phyloP scores from a whole-genome alignment of 2,888 invertebrate species.

The Cantharis rufa region DNA sequence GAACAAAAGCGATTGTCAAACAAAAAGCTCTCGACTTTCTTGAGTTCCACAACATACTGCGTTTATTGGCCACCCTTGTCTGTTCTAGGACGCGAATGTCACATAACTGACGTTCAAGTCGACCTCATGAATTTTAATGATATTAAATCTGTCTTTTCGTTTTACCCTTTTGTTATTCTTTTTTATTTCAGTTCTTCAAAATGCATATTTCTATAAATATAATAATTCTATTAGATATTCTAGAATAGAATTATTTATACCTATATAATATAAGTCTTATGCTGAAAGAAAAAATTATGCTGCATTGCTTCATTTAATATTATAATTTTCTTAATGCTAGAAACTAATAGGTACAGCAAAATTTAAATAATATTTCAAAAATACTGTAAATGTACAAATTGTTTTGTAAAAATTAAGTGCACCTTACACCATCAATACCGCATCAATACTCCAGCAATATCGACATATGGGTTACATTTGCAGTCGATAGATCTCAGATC shows the following conservation, averaged over 20 bases:
- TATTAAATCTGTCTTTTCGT: conserved; percentile 44
- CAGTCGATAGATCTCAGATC: too few species aligned
- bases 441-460: too few species aligned
- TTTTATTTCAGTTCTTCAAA: conserved; percentile 17
- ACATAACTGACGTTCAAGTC: conserved; percentile 44
- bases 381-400: too few species aligned
- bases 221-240: not conserved
- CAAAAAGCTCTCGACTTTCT: conserved; percentile 31
- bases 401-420: too few species aligned
- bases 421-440: too few species aligned
- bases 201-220: conserved; percentile 2
- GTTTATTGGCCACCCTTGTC: conserved; percentile 46
- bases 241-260: not conserved
- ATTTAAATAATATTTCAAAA: too few species aligned
- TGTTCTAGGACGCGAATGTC: conserved; percentile 40
- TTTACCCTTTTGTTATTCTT: conserved; percentile 36
- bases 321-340: too few species aligned
- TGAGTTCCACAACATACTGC: conserved; percentile 36
- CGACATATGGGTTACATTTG: too few species aligned
- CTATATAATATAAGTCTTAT: not conserved
- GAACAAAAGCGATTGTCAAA: conserved; percentile 28
- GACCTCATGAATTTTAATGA: conserved; percentile 45
- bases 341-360: too few species aligned
- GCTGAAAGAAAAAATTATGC: not conserved
- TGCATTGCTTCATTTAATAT: not conserved